Evolutionary conservation across 2,888 invertebrate species (phyloP).

Genomic region (Electrophaes corylata): DNA sequence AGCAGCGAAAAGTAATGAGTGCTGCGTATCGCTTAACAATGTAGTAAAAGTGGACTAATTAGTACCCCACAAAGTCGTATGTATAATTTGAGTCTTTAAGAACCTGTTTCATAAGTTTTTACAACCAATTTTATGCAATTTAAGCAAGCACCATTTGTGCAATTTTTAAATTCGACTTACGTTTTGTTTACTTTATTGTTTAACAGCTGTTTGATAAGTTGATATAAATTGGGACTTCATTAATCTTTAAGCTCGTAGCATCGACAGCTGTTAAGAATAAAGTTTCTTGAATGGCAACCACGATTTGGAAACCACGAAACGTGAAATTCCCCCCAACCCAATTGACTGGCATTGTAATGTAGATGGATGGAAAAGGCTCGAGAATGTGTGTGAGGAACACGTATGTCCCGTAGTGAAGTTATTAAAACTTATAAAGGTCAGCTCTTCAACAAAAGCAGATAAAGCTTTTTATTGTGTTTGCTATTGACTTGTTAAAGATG

Average conservation of each 20-base stretch:
- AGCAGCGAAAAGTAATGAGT: constrained; percentile 38
- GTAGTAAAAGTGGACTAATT: constrained; percentile 48
- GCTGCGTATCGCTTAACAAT: constrained; percentile 45
- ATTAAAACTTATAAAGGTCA: no score
- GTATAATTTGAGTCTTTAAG: constrained; percentile 50
- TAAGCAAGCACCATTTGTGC: constrained; percentile 42
- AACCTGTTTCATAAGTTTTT: constrained; percentile 48
- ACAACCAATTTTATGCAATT: constrained; percentile 51
- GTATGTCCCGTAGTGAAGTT: no score
- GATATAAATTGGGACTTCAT: no score
- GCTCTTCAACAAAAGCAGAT: no score
- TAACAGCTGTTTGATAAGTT: not conserved
- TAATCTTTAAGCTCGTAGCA: not conserved
- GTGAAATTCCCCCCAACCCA: no score
- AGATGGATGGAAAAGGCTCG: no score
- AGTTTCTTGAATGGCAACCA: not conserved
- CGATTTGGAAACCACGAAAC: not conserved
- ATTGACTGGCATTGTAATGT: no score
- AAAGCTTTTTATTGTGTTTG: no score
- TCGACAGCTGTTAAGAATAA: not conserved
- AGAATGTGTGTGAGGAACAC: no score
- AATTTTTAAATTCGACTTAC: constrained; percentile 29
- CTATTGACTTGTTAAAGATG: no score
- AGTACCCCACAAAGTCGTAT: constrained; percentile 42
- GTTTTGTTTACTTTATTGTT: not conserved